Evolutionary conservation across 2,888 invertebrate genomes (phyloP).

Genomic region (Amphiduros pacificus): DNA sequence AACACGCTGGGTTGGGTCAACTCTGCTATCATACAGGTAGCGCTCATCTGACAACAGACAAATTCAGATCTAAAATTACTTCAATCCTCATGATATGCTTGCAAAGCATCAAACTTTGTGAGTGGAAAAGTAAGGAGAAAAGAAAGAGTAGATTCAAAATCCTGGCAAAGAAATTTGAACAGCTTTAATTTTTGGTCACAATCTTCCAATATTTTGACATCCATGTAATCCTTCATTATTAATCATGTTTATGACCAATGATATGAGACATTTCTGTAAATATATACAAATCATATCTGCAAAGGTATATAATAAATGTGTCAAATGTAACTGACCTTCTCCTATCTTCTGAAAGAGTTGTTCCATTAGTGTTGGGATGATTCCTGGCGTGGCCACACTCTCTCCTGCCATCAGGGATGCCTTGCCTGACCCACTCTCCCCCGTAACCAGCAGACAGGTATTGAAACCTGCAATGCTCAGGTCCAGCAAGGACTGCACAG

Average conservation of each 20-base stretch:
- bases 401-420: constrained; percentile 49
- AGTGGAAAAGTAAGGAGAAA: not conserved
- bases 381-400: constrained; percentile 40
- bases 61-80: too few relatives aligned
- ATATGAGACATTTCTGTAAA: too few relatives aligned
- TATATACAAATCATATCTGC: not conserved
- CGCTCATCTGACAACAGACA: constrained; percentile 17
- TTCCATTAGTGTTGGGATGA: constrained; percentile 47
- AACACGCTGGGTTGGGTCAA: not conserved
- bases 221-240: too few relatives aligned
- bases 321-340: constrained; percentile 18
- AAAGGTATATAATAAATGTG: not conserved
- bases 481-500: constrained; percentile 47
- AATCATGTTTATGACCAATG: too few relatives aligned
- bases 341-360: constrained; percentile 44
- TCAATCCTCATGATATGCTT: too few relatives aligned
- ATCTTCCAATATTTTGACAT: too few relatives aligned
- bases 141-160: not conserved
- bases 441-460: constrained; percentile 47
- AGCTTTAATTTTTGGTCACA: not conserved
- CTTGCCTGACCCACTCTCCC: constrained; percentile 54
- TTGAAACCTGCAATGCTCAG: constrained; percentile 52
- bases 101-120: not conserved
- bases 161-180: not conserved
- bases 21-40: not conserved